Evolutionary conservation across 2,797 vertebrate species (phyloP).

Genomic region (Siniperca obscura): DNA sequence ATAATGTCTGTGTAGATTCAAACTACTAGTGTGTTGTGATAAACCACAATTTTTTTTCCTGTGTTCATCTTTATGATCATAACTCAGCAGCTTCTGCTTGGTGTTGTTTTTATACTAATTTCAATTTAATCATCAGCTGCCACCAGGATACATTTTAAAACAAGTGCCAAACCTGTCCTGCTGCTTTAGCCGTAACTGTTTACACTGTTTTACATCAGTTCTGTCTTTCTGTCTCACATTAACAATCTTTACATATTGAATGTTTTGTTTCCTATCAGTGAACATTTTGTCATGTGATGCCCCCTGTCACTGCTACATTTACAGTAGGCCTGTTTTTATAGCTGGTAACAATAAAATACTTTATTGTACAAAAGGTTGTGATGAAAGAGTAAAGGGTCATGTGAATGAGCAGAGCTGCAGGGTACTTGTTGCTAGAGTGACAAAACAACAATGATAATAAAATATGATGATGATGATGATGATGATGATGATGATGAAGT

Average conservation of each 20-base stretch:
- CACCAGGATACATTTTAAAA: neutral
- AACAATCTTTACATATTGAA: neutral
- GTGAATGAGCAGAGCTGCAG: constrained; percentile 21
- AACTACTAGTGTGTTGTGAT: neutral
- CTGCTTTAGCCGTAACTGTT: neutral
- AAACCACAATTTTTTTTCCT: neutral
- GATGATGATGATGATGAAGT: no score
- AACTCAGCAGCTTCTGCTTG: neutral
- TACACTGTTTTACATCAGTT: neutral
- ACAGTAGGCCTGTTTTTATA: neutral
- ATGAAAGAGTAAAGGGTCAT: constrained; percentile 13
- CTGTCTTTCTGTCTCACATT: constrained; percentile 4
- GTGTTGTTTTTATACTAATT: constrained; percentile 14
- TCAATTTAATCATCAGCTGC: fast-evolving
- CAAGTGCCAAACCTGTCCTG: neutral
- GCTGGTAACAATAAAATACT: constrained; percentile 56
- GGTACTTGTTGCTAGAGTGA: neutral
- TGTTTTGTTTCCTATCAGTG: neutral
- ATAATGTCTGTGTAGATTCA: neutral
- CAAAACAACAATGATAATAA: neutral
- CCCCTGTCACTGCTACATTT: neutral
- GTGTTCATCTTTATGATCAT: neutral
- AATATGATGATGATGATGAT: no score
- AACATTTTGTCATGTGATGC: neutral
- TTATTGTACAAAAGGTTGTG: constrained; percentile 30